Evolutionary conservation across 2,797 vertebrate genomes (phyloP), one percentile per base, ranked within the genome.

Genomic region (Acanthurus lineatus): DNA sequence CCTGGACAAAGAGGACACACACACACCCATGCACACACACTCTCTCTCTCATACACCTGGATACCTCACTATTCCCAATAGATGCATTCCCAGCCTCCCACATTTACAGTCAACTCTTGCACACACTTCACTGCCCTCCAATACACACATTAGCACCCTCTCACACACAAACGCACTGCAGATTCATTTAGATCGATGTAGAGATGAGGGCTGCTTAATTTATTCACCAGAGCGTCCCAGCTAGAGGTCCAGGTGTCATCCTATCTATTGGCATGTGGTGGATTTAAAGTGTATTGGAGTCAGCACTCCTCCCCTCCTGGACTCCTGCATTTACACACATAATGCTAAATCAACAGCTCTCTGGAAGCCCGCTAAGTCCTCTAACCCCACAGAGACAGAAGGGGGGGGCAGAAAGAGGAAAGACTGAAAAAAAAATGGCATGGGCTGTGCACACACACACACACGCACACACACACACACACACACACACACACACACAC

Each of bases 321-420:
- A 74, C 79, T 78, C 58, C 65, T 69, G 88, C 89, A 88, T 92
- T 86, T 91, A 86, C 82, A 87, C 87, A 83, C 86, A 77, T 91
- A 89, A 90, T 91, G 88, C 89, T 89, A 88, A 89, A 92, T 93
- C 92, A 92, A 91, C 89, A 91, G 78, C 86, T 85, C 78, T 80
- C 67, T 78, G 70, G 84, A 84, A 83, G 77, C 72, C 60, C 3
- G 16, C 71, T 91, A 86, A 92, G 85, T 79, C 89, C 79, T 81
- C 71, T 76, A 86, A 88, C 76, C 82, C 84, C 38, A 1, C 8
- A n/a, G 76, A 87, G 85, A 85, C 73, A 63, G 76, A 77, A 44
- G 15, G 63, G 76, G 52, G 51, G 62, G 68, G 76, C 51, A 65
- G 32, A 62, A 63, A 65, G 73, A 45, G 68, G 58, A 51, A 52